Base-by-base conservation (phyloP, 2,113 vertebrate species). In the Esox niger region DNA sequence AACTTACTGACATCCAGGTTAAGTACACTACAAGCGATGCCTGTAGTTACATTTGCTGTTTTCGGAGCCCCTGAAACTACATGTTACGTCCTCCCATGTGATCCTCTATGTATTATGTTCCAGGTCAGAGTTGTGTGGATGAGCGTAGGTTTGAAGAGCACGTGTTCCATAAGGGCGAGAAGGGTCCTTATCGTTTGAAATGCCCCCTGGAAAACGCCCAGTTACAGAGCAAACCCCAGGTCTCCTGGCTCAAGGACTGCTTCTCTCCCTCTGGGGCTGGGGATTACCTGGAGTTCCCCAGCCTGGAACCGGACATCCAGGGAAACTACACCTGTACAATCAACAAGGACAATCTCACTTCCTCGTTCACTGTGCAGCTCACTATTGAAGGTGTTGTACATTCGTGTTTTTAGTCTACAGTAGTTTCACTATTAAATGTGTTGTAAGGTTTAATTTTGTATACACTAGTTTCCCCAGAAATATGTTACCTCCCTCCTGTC, bases 181-280 rank as follows among this genome's bases (percentile, higher is more conserved):
- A 2, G 43, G 62, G 69, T 58, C 65, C 77, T 2, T 84, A 80
- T 64, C 61, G 27, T 3, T 75, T 89, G 49, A 62, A 49, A 52
- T 89, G 87, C 30, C 70, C 82, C 17, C 47, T 85, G n/a, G 49
- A 67, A 49, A 10, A 60, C 52, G 2, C 4, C 32, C 61, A 13
- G 23, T 20, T 23, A 9, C 65, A 49, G 35, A 71, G 25, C 58
- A 17, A 58, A 64, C 17, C 70, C 27, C 29, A 56, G 21, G 13
- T 83, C 33, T 74, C 60, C 38, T 89, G 88, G 88, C 67, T 73
- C 43, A 89, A 80, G 35, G 71, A 86, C 77, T 89, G 86, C 43
- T 26, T 46, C 55, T 65, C 4, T 30, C 74, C 58, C 7, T 33
- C 55, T 25, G 33, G 66, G 63, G 26, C 26, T 4, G 79, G 79